Evolutionary conservation across 2,888 invertebrate species (phyloP).

Genomic region (Crematogaster levior): DNA sequence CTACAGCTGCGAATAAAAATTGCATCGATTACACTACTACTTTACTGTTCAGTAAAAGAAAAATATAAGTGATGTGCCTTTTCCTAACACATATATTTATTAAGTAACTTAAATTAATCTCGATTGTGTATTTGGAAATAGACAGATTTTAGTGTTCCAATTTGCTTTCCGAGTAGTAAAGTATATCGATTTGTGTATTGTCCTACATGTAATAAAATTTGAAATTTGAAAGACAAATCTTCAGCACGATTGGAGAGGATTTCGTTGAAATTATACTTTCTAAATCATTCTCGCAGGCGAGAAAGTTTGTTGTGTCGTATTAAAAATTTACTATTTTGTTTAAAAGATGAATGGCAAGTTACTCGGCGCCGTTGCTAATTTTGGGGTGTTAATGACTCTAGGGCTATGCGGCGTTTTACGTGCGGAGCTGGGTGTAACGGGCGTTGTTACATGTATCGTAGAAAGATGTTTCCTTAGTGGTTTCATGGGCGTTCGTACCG

Average conservation of each 20-base stretch:
- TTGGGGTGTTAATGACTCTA: conserved; percentile 50
- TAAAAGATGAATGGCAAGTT: conserved; percentile 66
- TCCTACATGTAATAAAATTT: neutral
- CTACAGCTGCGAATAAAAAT: conserved; percentile 10
- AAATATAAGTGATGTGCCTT: neutral
- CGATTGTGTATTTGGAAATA: neutral
- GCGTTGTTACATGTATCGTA: conserved; percentile 62
- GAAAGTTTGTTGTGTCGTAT: conserved; percentile 2
- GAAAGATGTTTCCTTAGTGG: conserved; percentile 78
- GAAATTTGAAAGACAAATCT: neutral
- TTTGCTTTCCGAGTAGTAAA: neutral
- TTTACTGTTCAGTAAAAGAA: neutral
- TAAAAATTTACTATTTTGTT: conserved; percentile 11
- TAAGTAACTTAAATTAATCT: conserved; percentile 20
- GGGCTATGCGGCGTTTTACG: conserved; percentile 66
- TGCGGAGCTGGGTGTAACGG: conserved; percentile 37
- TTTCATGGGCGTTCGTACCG: conserved; percentile 76
- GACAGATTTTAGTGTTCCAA: neutral
- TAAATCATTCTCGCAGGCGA: neutral
- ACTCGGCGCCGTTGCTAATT: conserved; percentile 63
- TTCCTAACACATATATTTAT: neutral
- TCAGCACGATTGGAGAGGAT: neutral
- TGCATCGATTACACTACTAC: conserved; percentile 20
- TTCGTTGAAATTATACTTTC: neutral
- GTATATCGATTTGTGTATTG: neutral